Evolutionary conservation across 2,113 vertebrate species (phyloP), one percentile per base, ranked within the genome.

Genomic region (Perognathus longimembris): DNA sequence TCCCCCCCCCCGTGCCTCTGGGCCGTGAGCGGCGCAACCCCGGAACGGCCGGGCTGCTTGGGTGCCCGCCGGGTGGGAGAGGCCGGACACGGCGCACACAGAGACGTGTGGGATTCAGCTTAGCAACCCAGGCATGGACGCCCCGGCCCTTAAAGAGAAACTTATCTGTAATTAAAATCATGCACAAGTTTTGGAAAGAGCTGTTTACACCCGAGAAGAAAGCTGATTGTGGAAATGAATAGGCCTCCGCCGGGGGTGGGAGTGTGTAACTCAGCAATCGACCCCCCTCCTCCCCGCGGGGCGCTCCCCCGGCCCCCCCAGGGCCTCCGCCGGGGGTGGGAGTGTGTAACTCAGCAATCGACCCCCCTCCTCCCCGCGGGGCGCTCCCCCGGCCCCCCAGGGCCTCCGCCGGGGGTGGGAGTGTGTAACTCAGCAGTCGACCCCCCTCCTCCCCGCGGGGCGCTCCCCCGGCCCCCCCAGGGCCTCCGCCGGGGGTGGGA

Each of bases 161-260:
- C 99, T 99, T 99, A 99, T 99, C 99, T 99, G 99, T 99, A 99
- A 99, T 99, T 99, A 99, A 99, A 99, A 99, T 99, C 99, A 99
- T 98, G 98, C 98, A 97, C 97, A 97, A 98, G 97, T 98, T 98
- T 98, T 97, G 97, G 97, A 96, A 97, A 95, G 97, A 97, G 95
- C 97, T 98, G 98, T 98, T 98, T 98, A 97, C 97, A 92, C 94
- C 96, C 38, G 95, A 94, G 95, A 95, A 97, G 96, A 95, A 98
- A 97, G 96, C 94, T 97, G 98, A 97, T 97, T 98, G 97, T 95
- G 86, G 95, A 97, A 97, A 85, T 76, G 92, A 98, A 98, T 92
- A 97, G 97, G 97, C 96, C 95, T 96, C 96, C 67, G 12, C 21
- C 71, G 93, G 83, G 92, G 75, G 85, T 85, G 82, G 20, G 59